Conservation (phyloP, 2,797 vertebrate species). For the Orientallactaga sibirica region DNA sequence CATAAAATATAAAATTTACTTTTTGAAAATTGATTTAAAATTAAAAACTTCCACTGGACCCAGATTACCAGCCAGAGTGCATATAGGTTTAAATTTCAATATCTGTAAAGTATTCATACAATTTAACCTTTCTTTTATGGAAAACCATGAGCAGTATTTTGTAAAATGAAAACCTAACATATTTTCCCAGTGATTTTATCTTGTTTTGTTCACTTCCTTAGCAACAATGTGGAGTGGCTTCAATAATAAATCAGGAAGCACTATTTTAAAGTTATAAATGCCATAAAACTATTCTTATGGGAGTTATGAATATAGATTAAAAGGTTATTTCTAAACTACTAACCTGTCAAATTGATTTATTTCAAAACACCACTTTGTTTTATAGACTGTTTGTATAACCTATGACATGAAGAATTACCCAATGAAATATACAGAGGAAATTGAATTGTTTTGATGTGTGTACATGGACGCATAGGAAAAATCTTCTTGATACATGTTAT, state of each 20-base stretch:
- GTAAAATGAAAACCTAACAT: background rate
- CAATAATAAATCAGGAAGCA: background rate
- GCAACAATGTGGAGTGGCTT: background rate
- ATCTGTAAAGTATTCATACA: background rate
- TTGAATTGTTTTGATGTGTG: background rate
- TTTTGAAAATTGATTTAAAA: background rate
- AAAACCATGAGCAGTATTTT: background rate
- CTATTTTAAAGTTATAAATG: background rate
- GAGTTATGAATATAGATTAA: background rate
- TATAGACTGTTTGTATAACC: background rate
- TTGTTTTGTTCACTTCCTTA: background rate
- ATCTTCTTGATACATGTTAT: background rate
- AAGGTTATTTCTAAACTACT: constrained; percentile 26
- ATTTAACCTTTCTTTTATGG: background rate
- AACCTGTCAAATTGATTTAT: background rate
- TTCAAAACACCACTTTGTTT: constrained; percentile 35
- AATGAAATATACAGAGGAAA: background rate
- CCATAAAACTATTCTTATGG: constrained; percentile 18
- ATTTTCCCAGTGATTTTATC: background rate
- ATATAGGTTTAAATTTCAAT: background rate
- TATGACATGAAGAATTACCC: background rate
- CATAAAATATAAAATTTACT: background rate
- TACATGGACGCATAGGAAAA: background rate
- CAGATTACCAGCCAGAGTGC: background rate
- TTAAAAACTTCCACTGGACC: background rate